Evolutionary conservation across 2,797 vertebrate species (phyloP).

Genomic region (Scarus forsteni): DNA sequence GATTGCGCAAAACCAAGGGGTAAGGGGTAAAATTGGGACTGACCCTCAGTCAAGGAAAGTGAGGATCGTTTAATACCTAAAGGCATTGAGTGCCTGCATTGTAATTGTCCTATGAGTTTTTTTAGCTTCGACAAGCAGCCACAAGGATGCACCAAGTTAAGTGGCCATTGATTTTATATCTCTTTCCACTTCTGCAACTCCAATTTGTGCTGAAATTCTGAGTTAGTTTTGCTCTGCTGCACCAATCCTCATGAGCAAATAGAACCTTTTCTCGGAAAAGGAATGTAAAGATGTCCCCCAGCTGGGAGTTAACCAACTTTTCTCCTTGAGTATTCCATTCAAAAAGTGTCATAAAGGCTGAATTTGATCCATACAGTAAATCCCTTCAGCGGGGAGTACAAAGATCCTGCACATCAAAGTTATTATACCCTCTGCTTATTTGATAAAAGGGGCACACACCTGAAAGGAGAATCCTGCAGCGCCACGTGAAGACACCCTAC

Average conservation of each 20-base stretch:
- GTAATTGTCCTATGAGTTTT: too few relatives aligned
- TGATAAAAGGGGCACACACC: slow-evolving; percentile 33
- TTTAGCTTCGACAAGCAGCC: too few relatives aligned
- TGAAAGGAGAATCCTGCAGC: slow-evolving; percentile 30
- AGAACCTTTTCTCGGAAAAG: background rate
- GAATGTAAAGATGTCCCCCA: background rate
- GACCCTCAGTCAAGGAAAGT: too few relatives aligned
- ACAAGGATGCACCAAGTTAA: too few relatives aligned
- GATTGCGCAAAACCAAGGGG: too few relatives aligned
- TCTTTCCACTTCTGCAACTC: background rate
- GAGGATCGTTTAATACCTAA: too few relatives aligned
- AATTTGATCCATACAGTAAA: slow-evolving; percentile 56
- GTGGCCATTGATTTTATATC: too few relatives aligned
- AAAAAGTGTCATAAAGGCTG: slow-evolving; percentile 34
- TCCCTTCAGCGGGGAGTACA: slow-evolving; percentile 50
- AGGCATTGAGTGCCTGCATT: too few relatives aligned
- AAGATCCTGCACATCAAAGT: slow-evolving; percentile 60
- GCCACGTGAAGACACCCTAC: slow-evolving; percentile 14
- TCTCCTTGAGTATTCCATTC: slow-evolving; percentile 18
- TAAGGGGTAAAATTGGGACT: too few relatives aligned
- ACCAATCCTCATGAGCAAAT: background rate
- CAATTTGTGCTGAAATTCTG: background rate
- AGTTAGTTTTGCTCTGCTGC: background rate
- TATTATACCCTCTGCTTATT: slow-evolving; percentile 38
- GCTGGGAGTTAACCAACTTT: slow-evolving; percentile 4